Conservation (phyloP, 2,113 vertebrate species). For the Tamias sibiricus region DNA sequence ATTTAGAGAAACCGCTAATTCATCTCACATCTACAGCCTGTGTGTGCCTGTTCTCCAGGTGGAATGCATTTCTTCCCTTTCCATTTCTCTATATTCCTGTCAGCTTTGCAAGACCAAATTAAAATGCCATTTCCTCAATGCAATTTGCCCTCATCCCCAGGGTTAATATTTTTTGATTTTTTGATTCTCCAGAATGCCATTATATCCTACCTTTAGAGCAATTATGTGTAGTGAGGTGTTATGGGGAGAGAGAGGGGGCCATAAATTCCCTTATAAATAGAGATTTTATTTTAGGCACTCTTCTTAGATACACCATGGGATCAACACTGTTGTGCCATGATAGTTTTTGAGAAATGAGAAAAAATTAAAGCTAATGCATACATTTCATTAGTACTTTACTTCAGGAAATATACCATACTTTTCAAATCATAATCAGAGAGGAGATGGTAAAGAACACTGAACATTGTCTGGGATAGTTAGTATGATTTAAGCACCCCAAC, state of each 20-base stretch:
- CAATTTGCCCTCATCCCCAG: not conserved
- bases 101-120: not conserved
- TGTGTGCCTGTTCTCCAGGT: not conserved
- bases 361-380: not conserved
- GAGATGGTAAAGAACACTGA: not conserved
- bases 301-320: not conserved
- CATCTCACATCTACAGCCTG: not conserved
- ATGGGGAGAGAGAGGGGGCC: not conserved
- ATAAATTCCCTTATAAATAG: not conserved
- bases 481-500: not conserved
- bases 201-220: not conserved
- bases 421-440: not conserved
- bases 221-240: not conserved
- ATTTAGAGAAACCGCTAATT: not conserved
- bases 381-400: not conserved
- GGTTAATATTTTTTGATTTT: not conserved
- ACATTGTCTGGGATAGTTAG: not conserved
- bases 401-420: not conserved
- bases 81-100: not conserved
- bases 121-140: not conserved
- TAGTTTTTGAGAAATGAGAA: not conserved
- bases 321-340: not conserved
- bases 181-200: not conserved
- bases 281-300: not conserved
- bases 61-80: not conserved